A percentile compares a stretch with the other conserved stretches of the same genome.
phyloP scores from a whole-genome alignment of 2,797 vertebrate genomes.

The Hozukius guyotensis region DNA sequence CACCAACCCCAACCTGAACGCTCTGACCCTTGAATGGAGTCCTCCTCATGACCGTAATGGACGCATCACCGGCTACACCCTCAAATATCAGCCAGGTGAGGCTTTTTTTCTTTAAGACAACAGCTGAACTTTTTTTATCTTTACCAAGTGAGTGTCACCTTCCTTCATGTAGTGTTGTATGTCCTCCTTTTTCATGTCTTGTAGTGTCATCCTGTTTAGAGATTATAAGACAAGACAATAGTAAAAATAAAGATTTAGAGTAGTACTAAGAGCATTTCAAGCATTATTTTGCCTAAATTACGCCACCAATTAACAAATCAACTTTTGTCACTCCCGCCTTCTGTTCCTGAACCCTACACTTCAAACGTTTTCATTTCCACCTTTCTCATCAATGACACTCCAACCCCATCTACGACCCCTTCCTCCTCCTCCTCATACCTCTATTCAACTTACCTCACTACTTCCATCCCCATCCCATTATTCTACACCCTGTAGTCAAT shows the following conservation, averaged over 20 bases:
- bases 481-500: slow-evolving; percentile 87
- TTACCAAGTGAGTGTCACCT: slow-evolving; percentile 6
- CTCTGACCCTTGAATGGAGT: slow-evolving; percentile 92
- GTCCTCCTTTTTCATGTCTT: slow-evolving; percentile 52
- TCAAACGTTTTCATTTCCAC: slow-evolving; percentile 56
- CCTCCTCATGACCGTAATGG: slow-evolving; percentile 92
- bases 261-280: slow-evolving; percentile 39
- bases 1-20: slow-evolving; percentile 86
- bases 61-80: slow-evolving; percentile 89
- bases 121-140: not conserved
- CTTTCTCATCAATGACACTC: slow-evolving; percentile 44
- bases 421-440: slow-evolving; percentile 17
- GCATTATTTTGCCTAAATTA: slow-evolving; percentile 39
- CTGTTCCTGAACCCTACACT: slow-evolving; percentile 59
- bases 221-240: not conserved
- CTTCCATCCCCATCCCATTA: slow-evolving; percentile 43
- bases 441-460: slow-evolving; percentile 46
- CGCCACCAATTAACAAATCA: slow-evolving; percentile 68
- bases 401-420: slow-evolving; percentile 29
- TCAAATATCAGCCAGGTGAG: slow-evolving; percentile 96
- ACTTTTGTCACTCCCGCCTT: slow-evolving; percentile 67
- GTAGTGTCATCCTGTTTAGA: slow-evolving; percentile 37
- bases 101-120: not conserved
- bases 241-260: not conserved
- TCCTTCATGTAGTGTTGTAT: slow-evolving; percentile 51